Evolutionary conservation across 2,888 invertebrate genomes (phyloP), one percentile per base, ranked within the genome.

Genomic region (Nymphalis urticae): DNA sequence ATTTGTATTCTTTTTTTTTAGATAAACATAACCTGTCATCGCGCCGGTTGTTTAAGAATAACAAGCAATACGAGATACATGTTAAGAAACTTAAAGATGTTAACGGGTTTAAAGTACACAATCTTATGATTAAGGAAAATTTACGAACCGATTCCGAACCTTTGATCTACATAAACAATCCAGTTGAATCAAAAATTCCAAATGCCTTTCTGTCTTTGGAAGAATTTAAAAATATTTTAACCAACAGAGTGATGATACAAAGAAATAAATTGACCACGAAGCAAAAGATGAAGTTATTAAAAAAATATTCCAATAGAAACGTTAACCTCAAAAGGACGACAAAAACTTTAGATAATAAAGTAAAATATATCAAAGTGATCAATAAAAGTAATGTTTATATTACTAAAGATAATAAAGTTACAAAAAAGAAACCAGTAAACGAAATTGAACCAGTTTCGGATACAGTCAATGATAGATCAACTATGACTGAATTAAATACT

Each of bases 81-180:
- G 76, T 92, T 1, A 74, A 84, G 51, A 89, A 83, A 74, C 76
- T 92, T 2, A 86, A 81, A 79, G 84, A 85, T 73, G 90, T 91
- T 0, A 86, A 89, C 36, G 92, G 89, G 1, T 79, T 79, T 0
- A 92, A 91, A 74, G 78, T 53, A 16, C 92, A 92, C 56, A 92
- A 92, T 62, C 77, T 91, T 1, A 54, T 79, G 19, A 73, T 89
- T 16, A 83, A 80, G 74, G 77, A 79, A 68, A 75, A 53, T 17
- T 19, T 64, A 6, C 69, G 71, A 56, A 70, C 72, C 3, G 64
- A 62, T 1, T 17, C 32, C 7, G 77, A 80, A 16, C 79, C 85
- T 9, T 67, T 86, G 0, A 82, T 92, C 50, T 92, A 90, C 61
- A 86, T 92, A 48, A 82, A 82, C 59, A 92, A 92, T 64, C 92